phyloP scores from a whole-genome alignment of 2,888 invertebrate genomes.

The Drosophila pseudotalamancana region DNA sequence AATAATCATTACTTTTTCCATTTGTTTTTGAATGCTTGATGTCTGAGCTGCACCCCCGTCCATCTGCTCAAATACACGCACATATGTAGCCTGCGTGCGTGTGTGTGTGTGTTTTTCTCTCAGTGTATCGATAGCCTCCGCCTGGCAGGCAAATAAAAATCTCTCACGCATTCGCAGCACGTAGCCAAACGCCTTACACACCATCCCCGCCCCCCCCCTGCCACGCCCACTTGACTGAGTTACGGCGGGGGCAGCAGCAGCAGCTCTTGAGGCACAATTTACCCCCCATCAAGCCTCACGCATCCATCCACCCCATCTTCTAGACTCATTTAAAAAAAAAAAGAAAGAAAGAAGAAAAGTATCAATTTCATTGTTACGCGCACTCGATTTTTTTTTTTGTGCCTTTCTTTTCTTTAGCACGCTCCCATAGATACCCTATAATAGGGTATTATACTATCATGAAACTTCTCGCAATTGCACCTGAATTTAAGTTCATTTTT shows the following conservation, averaged over 20 bases:
- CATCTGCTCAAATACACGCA: slow-evolving; percentile 10
- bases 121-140: slow-evolving; percentile 60
- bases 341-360: slow-evolving; percentile 49
- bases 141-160: slow-evolving; percentile 72
- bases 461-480: slow-evolving; percentile 14
- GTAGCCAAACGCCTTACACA: slow-evolving; percentile 53
- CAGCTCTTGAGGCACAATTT: slow-evolving; percentile 62
- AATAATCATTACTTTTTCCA: slow-evolving; percentile 80
- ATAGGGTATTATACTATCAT: slow-evolving; percentile 33
- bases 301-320: slow-evolving; percentile 6
- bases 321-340: slow-evolving; percentile 61
- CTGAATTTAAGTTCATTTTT: background rate
- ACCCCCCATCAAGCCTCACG: slow-evolving; percentile 16
- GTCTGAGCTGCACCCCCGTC: slow-evolving; percentile 26
- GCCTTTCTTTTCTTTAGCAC: slow-evolving; percentile 14
- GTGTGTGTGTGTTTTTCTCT: slow-evolving; percentile 26
- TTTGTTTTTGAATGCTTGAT: slow-evolving; percentile 76
- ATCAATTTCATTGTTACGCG: slow-evolving; percentile 80
- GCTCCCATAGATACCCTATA: slow-evolving; percentile 53
- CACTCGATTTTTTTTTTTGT: slow-evolving; percentile 62
- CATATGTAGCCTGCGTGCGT: slow-evolving; percentile 23
- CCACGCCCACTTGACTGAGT: slow-evolving; percentile 67
- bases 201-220: slow-evolving; percentile 8
- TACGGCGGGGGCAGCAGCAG: slow-evolving; percentile 30
- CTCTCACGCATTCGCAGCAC: slow-evolving; percentile 77